Percentiles rank a stretch among this genome's conserved stretches.
Conservation (phyloP, 2,888 invertebrate species). For the Drosophila kanekoi region DNA sequence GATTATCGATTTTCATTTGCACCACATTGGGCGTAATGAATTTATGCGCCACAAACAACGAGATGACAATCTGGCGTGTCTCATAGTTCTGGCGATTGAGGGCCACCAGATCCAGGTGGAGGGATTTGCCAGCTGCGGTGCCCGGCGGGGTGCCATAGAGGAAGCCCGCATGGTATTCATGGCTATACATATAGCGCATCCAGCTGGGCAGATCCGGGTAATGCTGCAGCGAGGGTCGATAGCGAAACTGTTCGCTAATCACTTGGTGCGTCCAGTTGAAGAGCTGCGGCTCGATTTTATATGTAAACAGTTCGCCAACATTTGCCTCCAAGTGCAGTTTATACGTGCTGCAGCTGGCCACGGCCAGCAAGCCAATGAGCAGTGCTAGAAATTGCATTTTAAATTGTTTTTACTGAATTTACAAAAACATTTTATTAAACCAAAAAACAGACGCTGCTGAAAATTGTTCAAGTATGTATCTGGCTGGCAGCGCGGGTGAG, state of each 20-base stretch:
- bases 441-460: conserved; percentile 29
- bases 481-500: conserved; percentile 32
- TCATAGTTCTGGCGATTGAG: conserved; percentile 92
- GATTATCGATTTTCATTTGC: conserved; percentile 94
- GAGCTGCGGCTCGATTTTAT: conserved; percentile 90
- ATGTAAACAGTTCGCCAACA: conserved; percentile 90
- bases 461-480: conserved; percentile 70
- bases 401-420: conserved; percentile 7
- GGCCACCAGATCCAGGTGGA: conserved; percentile 90
- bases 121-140: conserved; percentile 86
- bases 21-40: conserved; percentile 91
- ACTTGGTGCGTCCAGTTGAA: conserved; percentile 90
- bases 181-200: conserved; percentile 93
- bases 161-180: conserved; percentile 91
- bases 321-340: conserved; percentile 73
- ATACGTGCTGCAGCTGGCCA: conserved; percentile 8
- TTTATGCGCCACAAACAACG: conserved; percentile 89
- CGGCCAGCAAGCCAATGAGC: conserved; percentile 17
- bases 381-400: conserved; percentile 52
- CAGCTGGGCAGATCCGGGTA: conserved; percentile 94
- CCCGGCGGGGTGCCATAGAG: conserved; percentile 94
- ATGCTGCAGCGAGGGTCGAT: conserved; percentile 90
- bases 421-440: conserved; percentile 48
- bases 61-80: conserved; percentile 88
- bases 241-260: conserved; percentile 85